Base-by-base conservation (phyloP, 37 sponge, comb jelly and placozoan species). In the Hexactinellida sp. region DNA sequence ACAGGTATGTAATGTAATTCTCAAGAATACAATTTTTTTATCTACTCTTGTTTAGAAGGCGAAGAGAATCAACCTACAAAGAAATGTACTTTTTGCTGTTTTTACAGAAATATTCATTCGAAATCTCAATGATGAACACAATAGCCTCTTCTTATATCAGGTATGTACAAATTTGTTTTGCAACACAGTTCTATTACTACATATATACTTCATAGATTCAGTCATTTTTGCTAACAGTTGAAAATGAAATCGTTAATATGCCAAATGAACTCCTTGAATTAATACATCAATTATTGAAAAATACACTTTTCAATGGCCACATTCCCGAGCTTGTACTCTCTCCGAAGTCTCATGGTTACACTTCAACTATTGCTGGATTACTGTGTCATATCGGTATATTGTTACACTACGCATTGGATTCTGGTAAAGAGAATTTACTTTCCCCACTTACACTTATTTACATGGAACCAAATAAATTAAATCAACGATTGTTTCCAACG, bases 361-460 rank as follows among this genome's bases (percentile, higher is more conserved):
- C 30, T 25, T 23, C 76, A 25, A 63, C 76, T 3, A 63, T 63
- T 63, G 21, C 76, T 21, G 30, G 76, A 25, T 21, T 63, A 32
- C 30, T 25, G 21, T 63, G 76, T n/a, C 76, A 63, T 28, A 63
- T 63, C 76, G 76, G 76, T 10, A n/a, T 63, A 63, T n/a, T 63
- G 21, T n/a, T 63, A 63, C 76, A 63, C 30, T n/a, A 63, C 13
- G 76, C 76, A 63, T 63, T 63, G 13, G 76, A 10, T 63, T 1
- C 3, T 21, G 76, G 13, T 21, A 63, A 32, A 63, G 76, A 63
- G 13, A 63, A 63, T 25, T 63, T 63, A 3, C 76, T 63, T 21
- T 5, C 76, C 5, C 76, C 76, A 7, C 76, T 63, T 63, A 63
- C 76, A n/a, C 76, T 63, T n/a, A 63, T 63, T 63, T 63, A 63